Percentiles rank a stretch among this genome's conserved stretches.
phyloP scores from a whole-genome alignment of 2,888 invertebrate species.

The Didymodactylos carnosus region DNA sequence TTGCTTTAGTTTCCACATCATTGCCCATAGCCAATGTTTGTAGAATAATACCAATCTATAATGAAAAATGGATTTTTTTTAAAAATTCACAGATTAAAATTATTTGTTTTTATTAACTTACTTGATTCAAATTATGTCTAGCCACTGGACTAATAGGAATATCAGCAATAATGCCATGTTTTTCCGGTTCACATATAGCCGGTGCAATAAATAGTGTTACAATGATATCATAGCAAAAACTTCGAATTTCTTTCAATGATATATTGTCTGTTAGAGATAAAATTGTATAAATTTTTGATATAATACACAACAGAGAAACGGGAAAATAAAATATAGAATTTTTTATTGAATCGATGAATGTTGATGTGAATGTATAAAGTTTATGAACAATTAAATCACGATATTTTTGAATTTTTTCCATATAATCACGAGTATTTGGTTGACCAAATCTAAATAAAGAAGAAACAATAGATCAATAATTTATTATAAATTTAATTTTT shows the following conservation, averaged over 20 bases:
- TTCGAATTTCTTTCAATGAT: conserved; percentile 37
- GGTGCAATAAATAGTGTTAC: conserved; percentile 83
- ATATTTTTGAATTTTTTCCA: conserved; percentile 53
- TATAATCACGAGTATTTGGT: conserved; percentile 52
- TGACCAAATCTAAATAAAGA: conserved; percentile 46
- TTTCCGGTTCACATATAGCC: conserved; percentile 83
- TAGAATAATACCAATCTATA: conserved; percentile 73
- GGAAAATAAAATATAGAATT: conserved; percentile 77
- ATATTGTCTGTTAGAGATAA: conserved; percentile 44
- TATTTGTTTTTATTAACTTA: neutral
- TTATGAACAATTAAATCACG: conserved; percentile 52
- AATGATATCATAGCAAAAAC: conserved; percentile 72
- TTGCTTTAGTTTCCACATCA: conserved; percentile 52
- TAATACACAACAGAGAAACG: conserved; percentile 45
- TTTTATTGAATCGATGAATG: conserved; percentile 59
- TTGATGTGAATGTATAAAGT: conserved; percentile 54
- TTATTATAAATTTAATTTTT: neutral
- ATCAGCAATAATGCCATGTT: conserved; percentile 71
- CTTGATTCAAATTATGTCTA: conserved; percentile 51
- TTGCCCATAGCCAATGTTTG: conserved; percentile 70
- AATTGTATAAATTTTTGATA: conserved; percentile 2
- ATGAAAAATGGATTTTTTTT: conserved; percentile 42
- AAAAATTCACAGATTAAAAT: neutral
- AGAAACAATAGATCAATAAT: neutral
- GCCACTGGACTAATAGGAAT: conserved; percentile 73